These are phyloP conservation scores for Gorsachius goisagi DNA, from an alignment of 2,113 vertebrate species.

Conservation along the genomic window DNA sequence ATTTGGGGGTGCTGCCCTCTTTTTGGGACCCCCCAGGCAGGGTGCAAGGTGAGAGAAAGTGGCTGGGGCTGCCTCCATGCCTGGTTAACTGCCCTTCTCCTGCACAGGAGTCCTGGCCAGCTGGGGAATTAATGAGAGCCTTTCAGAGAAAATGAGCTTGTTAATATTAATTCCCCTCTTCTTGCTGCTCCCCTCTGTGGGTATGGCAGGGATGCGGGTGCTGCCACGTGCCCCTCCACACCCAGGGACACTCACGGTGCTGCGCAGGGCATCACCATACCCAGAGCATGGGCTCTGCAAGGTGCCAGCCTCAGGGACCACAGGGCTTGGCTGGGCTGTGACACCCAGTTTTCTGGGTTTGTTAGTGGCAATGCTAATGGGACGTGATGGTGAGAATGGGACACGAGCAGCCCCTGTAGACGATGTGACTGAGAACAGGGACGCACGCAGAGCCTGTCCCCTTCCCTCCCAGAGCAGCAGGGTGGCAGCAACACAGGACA, in stretches of 20 bases:
- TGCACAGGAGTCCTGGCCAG: rapidly evolving
- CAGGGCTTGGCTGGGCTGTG: not conserved
- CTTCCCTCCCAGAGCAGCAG: not conserved
- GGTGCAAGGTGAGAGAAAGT: not conserved
- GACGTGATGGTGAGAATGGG: not conserved
- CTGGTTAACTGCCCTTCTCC: not conserved
- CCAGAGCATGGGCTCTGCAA: rapidly evolving
- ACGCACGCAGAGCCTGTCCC: rapidly evolving
- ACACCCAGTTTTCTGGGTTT: not conserved
- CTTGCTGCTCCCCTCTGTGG: rapidly evolving
- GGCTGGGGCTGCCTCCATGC: not conserved
- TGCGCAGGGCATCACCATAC: not conserved
- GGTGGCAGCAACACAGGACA: not conserved
- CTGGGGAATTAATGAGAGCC: not conserved
- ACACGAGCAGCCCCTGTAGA: not conserved
- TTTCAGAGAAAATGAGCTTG: not conserved
- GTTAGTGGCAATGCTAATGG: rapidly evolving
- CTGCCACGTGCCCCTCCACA: not conserved
- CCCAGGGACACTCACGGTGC: not conserved
- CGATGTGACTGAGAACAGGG: not conserved
- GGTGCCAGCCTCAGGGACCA: not conserved
- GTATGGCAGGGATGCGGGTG: not conserved
- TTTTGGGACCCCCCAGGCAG: not conserved
- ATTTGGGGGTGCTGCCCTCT: not conserved
- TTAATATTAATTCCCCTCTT: constrained; percentile 31